These are phyloP conservation scores for Polypterus bichir DNA, from an alignment of 2,113 vertebrate species.

Conservation along the genomic window DNA sequence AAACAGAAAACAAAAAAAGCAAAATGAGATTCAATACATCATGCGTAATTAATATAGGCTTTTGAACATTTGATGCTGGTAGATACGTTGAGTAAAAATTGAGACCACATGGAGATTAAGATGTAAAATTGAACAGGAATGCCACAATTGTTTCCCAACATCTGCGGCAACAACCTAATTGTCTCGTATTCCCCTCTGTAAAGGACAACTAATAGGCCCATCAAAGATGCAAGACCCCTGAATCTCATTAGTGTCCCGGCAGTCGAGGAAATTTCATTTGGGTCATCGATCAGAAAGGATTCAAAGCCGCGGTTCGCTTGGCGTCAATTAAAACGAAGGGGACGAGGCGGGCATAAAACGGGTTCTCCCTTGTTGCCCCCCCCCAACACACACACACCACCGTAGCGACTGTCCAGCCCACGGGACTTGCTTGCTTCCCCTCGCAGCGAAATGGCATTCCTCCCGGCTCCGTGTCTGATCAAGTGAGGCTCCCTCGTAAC, in stretches of 20 bases:
- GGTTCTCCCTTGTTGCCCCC: not conserved
- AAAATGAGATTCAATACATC: not conserved
- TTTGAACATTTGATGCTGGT: slow-evolving; percentile 9
- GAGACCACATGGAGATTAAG: slow-evolving; percentile 4
- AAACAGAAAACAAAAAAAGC: not conserved
- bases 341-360: not conserved
- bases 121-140: not conserved
- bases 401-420: not conserved
- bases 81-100: slow-evolving; percentile 6
- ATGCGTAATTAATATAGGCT: slow-evolving; percentile 8
- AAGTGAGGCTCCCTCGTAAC: not conserved
- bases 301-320: not conserved
- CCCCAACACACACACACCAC: not conserved
- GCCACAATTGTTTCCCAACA: not conserved
- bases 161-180: not conserved
- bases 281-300: not conserved
- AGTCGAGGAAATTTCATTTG: slow-evolving; percentile 4
- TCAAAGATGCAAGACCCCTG: slow-evolving; percentile 10
- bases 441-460: not conserved
- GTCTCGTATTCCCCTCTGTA: not conserved
- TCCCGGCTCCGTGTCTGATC: slow-evolving; percentile 1
- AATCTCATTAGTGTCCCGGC: slow-evolving; percentile 1
- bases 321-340: not conserved
- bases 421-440: not conserved
- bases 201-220: slow-evolving; percentile 3